Conservation (phyloP, 2,113 vertebrate genomes). For the Periophthalmus modestus region DNA sequence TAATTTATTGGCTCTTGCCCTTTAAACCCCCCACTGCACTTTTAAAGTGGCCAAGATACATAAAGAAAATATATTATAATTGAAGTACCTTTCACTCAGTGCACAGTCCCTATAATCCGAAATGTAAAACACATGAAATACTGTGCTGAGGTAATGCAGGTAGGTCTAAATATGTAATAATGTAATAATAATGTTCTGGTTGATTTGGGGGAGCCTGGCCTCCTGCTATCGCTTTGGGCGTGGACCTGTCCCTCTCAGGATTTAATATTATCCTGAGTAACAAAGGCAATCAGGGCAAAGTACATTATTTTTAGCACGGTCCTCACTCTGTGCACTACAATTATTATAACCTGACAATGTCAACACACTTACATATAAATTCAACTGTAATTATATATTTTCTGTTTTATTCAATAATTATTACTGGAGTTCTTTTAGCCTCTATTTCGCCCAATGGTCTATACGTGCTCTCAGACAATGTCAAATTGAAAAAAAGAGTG, state of each 20-base stretch:
- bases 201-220: conserved; percentile 6
- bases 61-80: background rate
- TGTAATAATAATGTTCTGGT: background rate
- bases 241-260: conserved; percentile 32
- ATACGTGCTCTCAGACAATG: background rate
- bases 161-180: background rate
- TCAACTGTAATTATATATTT: too few relatives aligned
- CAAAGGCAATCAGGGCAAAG: conserved; percentile 36
- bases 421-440: background rate
- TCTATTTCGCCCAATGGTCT: background rate
- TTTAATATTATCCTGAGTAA: conserved; percentile 36
- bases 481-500: background rate
- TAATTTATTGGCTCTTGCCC: background rate
- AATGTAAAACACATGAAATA: background rate
- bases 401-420: too few relatives aligned
- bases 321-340: background rate
- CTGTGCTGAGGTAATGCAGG: background rate
- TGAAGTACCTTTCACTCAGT: background rate
- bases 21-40: background rate
- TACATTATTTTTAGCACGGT: background rate
- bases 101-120: background rate
- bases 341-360: background rate
- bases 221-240: conserved; percentile 29
- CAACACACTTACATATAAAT: background rate
- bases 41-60: background rate